phyloP scores from a whole-genome alignment of 2,797 vertebrate species.

The Acanthornis magna region DNA sequence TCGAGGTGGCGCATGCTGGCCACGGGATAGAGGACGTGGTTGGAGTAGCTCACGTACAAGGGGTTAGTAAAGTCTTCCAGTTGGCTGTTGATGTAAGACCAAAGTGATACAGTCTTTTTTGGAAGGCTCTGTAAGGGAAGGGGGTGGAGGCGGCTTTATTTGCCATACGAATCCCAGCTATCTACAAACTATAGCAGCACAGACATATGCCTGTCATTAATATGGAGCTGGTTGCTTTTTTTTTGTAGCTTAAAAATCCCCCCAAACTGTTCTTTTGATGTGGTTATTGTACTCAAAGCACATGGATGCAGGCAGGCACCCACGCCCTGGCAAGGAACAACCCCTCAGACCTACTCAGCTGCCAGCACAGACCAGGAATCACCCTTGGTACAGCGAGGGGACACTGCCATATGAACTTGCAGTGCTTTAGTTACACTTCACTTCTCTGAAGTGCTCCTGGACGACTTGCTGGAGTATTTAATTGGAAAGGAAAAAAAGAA shows the following conservation, averaged over 20 bases:
- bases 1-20: slow-evolving; percentile 96
- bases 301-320: not conserved
- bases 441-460: not conserved
- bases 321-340: fast-evolving
- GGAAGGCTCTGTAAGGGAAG: slow-evolving; percentile 82
- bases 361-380: not conserved
- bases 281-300: not conserved
- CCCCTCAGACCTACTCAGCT: not conserved
- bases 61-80: slow-evolving; percentile 95
- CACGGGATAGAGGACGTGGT: slow-evolving; percentile 93
- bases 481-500: not conserved
- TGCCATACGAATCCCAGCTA: not conserved
- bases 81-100: slow-evolving; percentile 98
- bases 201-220: not conserved
- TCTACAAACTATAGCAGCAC: not conserved
- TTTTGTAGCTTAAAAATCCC: not conserved
- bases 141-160: slow-evolving; percentile 16
- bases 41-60: slow-evolving; percentile 90
- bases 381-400: not conserved
- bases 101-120: slow-evolving; percentile 90
- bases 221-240: not conserved
- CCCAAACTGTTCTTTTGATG: not conserved
- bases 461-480: not conserved
- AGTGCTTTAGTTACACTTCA: not conserved
- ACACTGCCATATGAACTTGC: not conserved